Evolutionary conservation across 2,113 vertebrate species (phyloP).

Genomic region (Sterrhoptilus dennistouni): DNA sequence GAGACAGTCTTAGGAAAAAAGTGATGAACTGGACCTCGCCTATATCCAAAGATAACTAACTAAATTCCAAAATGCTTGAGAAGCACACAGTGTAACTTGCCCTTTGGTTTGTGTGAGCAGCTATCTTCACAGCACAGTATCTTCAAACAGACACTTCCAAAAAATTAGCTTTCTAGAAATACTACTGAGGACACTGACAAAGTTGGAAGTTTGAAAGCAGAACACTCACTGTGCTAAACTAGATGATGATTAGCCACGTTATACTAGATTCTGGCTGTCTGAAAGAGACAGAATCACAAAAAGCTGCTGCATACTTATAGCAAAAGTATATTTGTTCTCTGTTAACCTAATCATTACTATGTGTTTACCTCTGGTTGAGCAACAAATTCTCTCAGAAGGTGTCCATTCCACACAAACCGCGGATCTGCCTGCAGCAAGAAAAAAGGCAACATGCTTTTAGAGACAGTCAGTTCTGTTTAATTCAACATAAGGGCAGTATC

Average conservation of each 20-base stretch:
- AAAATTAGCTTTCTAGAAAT: neutral
- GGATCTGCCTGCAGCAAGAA: constrained; percentile 86
- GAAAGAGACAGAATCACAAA: neutral
- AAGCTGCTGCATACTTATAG: neutral
- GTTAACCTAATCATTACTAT: neutral
- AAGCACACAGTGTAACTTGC: neutral
- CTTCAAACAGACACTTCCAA: neutral
- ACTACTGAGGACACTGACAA: neutral
- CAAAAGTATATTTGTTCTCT: neutral
- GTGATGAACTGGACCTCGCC: neutral
- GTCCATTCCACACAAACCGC: constrained; percentile 95
- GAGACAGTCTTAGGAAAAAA: neutral
- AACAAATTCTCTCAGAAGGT: constrained; percentile 89
- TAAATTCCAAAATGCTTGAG: neutral
- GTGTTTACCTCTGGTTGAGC: constrained; percentile 90
- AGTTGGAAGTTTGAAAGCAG: neutral
- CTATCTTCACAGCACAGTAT: neutral
- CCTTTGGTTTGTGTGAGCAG: neutral
- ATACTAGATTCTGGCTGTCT: neutral
- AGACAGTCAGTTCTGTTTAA: neutral
- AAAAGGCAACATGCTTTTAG: neutral
- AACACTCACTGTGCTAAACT: neutral
- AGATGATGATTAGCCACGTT: neutral
- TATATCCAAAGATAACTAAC: neutral
- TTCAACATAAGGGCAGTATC: neutral